Base-by-base conservation (phyloP, 2,797 vertebrate species). In the Cryptoprocta ferox region DNA sequence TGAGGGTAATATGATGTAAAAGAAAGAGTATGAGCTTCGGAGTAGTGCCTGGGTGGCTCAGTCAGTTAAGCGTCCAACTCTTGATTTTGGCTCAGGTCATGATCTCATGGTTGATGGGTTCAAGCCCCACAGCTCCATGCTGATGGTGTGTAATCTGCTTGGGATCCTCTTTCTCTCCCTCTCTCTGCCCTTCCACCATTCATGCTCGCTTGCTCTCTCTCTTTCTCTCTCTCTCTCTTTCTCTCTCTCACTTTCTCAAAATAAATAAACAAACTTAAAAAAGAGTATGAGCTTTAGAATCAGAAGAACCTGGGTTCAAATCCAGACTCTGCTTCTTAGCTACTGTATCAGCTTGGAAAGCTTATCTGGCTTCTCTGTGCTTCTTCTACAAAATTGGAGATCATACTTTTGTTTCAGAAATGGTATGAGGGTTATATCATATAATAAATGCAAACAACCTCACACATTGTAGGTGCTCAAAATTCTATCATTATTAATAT, bases 381-480 rank as follows among this genome's bases (percentile, higher is more conserved):
- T 93, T 75, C 30, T 93, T 91, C 78, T 68, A 42, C 88, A 71
- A 96, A 95, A 83, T 11, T 65, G 15, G 26, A 91, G 19, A 53
- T 59, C 42, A 80, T 39, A 21, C 0, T 26, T 84, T 90, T 65
- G 26, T 42, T 89, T 13, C 24, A 91, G 24, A 86, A n/a, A 78
- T 35, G 3, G 78, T 89, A 80, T 45, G 2, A 91, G 45, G 30
- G 53, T 61, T 45, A 28, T 81, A 50, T 73, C n/a, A 78, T 7
- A 35, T 75, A 59, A 59, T 73, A 78, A 6, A 68, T 68, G 12
- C 12, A 81, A 90, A 88, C 13, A 91, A 79, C 12, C 7, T 81
- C 37, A 73, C 24, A 70, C 10, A 59, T 24, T 66, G 2, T 53
- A 70, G n/a, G 35, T 50, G 35, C 11, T 66, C 59, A 56, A 42